phyloP scores from a whole-genome alignment of 2,797 vertebrate genomes.

The Phrynocephalus forsythii region DNA sequence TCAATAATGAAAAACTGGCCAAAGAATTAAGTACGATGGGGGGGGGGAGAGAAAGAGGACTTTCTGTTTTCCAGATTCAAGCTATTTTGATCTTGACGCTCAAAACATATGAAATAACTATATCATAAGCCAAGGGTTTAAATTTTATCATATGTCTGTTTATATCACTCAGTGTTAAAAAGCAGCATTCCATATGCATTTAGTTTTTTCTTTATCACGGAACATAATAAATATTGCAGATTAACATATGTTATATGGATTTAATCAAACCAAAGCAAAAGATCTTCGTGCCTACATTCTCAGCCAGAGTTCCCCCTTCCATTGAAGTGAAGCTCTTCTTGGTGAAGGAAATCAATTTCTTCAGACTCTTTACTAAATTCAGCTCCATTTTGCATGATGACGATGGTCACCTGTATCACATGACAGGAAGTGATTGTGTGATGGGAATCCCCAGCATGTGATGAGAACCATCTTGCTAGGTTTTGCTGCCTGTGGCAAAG shows the following conservation, averaged over 20 bases:
- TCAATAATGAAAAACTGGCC: neutral
- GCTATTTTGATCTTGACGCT: constrained; percentile 35
- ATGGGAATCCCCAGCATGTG: neutral
- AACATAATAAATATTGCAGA: constrained; percentile 62
- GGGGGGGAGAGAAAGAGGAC: no score
- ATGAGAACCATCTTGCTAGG: neutral
- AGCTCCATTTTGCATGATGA: no score
- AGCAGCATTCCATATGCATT: constrained; percentile 25
- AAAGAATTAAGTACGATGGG: no score
- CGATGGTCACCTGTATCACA: no score
- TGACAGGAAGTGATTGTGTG: no score
- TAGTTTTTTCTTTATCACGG: constrained; percentile 20
- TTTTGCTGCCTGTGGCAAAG: neutral
- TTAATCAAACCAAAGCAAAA: constrained; percentile 72
- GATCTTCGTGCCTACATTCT: constrained; percentile 29
- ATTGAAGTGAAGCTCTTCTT: neutral
- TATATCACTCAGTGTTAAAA: constrained; percentile 59
- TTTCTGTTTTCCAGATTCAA: constrained; percentile 42
- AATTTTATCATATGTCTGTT: constrained; percentile 68
- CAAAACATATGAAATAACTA: constrained; percentile 37
- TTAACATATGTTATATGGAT: constrained; percentile 59
- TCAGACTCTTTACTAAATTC: no score
- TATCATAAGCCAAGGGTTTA: constrained; percentile 44
- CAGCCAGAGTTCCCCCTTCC: neutral
- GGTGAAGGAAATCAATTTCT: neutral